Evolutionary conservation across 2,888 invertebrate species (phyloP).

Genomic region (Trachelus stipa): DNA sequence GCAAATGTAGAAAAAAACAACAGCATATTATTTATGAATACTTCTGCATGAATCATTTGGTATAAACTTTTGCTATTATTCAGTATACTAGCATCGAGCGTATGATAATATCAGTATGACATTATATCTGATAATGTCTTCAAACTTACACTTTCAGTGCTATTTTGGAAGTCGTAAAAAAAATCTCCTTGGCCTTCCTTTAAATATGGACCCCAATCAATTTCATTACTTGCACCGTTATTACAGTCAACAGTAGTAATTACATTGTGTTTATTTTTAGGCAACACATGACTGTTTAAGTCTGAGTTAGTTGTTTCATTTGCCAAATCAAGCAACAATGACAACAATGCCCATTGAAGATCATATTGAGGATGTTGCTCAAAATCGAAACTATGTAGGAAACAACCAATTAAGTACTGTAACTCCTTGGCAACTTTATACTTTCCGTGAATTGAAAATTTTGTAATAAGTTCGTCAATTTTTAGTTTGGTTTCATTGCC

Average conservation of each 20-base stretch:
- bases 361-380: constrained; percentile 65
- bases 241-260: constrained; percentile 39
- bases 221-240: constrained; percentile 60
- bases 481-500: constrained; percentile 66
- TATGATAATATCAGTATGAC: no score
- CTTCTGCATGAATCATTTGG: neutral
- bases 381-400: constrained; percentile 58
- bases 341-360: constrained; percentile 68
- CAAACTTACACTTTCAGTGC: constrained; percentile 56
- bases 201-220: constrained; percentile 69
- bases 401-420: constrained; percentile 57
- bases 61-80: no score
- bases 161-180: constrained; percentile 55
- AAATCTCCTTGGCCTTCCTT: constrained; percentile 66
- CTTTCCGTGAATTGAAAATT: constrained; percentile 67
- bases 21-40: neutral
- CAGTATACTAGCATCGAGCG: no score
- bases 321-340: constrained; percentile 66
- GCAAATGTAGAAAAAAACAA: constrained; percentile 7
- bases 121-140: constrained; percentile 7
- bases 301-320: constrained; percentile 54
- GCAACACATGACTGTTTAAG: constrained; percentile 42
- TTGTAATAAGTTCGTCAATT: constrained; percentile 66
- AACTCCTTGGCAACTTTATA: constrained; percentile 66
- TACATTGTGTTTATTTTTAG: constrained; percentile 39